These are phyloP conservation scores for Drosophila anomalata DNA, from an alignment of 2,888 invertebrate species.

Conservation along the genomic window DNA sequence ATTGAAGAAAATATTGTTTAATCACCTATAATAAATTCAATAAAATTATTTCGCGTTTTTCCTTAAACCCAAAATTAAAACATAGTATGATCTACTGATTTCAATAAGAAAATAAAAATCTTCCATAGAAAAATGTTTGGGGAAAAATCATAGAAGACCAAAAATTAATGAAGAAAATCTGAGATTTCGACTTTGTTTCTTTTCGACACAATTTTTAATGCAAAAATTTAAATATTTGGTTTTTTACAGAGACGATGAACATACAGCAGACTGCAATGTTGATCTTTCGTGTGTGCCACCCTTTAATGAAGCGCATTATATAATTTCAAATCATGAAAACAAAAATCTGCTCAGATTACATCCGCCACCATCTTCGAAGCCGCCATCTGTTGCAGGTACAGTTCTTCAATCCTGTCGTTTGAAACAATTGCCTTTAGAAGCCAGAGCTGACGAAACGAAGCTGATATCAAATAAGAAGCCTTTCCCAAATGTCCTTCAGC, in stretches of 20 bases:
- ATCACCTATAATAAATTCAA: too few species aligned
- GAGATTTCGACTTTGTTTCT: too few species aligned
- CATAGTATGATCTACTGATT: too few species aligned
- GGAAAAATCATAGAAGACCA: too few species aligned
- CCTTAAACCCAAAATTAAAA: too few species aligned
- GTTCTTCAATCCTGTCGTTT: slow-evolving; percentile 35
- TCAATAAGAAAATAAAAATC: too few species aligned
- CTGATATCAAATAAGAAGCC: slow-evolving; percentile 34
- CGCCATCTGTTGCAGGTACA: slow-evolving; percentile 37
- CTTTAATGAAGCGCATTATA: slow-evolving; percentile 35
- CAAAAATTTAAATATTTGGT: slow-evolving; percentile 1
- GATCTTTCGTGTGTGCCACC: slow-evolving; percentile 14
- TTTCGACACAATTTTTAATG: too few species aligned
- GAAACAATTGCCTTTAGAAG: slow-evolving; percentile 33
- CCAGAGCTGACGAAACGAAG: slow-evolving; percentile 9
- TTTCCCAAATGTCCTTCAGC: slow-evolving; percentile 74
- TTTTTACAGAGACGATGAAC: slow-evolving; percentile 63
- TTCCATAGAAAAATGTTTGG: too few species aligned
- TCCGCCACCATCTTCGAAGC: slow-evolving; percentile 62
- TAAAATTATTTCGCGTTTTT: too few species aligned
- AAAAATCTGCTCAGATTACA: slow-evolving; percentile 19
- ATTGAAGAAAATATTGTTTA: too few species aligned
- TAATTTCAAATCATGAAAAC: slow-evolving; percentile 34
- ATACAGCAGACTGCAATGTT: slow-evolving; percentile 42
- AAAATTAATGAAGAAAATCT: too few species aligned